Conservation (phyloP, 2,888 invertebrate species). For the Nomada flava region DNA sequence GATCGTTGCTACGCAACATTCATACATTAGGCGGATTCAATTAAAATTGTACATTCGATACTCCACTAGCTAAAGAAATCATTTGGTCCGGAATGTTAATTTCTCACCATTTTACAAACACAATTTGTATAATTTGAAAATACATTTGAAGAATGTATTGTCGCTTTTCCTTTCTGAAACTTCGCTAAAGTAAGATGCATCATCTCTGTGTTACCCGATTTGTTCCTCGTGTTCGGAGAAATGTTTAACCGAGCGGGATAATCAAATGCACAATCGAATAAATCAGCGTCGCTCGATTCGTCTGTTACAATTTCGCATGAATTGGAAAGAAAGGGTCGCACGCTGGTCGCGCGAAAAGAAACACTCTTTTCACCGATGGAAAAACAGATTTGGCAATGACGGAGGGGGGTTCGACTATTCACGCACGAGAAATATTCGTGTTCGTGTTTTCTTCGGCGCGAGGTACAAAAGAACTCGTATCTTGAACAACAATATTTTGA, state of each 20-base stretch:
- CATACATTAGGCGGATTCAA: background rate
- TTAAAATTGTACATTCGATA: background rate
- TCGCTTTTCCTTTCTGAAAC: no score
- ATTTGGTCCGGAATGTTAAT: no score
- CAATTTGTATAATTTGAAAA: no score
- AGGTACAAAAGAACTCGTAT: slow-evolving; percentile 61
- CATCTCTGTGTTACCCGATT: background rate
- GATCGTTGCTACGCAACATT: no score
- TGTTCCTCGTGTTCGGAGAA: no score
- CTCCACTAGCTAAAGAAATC: background rate
- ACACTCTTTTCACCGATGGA: slow-evolving; percentile 26
- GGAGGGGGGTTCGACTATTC: slow-evolving; percentile 30
- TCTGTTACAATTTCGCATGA: background rate
- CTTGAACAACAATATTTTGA: slow-evolving; percentile 40
- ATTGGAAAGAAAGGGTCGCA: background rate
- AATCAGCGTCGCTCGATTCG: background rate
- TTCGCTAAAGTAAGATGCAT: background rate
- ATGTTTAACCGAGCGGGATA: no score
- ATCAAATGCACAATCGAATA: no score
- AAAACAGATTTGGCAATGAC: slow-evolving; percentile 53
- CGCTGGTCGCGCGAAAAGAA: slow-evolving; percentile 16
- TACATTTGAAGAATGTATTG: no score
- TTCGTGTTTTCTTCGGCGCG: slow-evolving; percentile 49
- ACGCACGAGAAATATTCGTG: slow-evolving; percentile 24
- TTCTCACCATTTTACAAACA: background rate